A percentile compares a stretch with the other conserved stretches of the same genome.
Evolutionary conservation across 2,113 vertebrate species (phyloP).

Genomic region (Protobothrops flavoviridis): DNA sequence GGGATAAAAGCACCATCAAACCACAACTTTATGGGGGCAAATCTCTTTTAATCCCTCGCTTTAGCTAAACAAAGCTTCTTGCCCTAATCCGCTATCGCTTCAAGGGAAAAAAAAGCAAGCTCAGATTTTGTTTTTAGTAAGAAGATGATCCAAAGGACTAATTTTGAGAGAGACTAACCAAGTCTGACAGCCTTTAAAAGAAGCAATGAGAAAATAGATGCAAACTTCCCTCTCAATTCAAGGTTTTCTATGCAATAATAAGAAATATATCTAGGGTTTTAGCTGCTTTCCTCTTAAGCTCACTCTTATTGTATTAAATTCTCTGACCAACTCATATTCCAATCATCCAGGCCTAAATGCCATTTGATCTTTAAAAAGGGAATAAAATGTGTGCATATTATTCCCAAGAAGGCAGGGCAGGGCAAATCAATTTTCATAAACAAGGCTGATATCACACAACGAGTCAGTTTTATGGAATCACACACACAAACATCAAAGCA

Average conservation of each 20-base stretch:
- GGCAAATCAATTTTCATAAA: conserved; percentile 74
- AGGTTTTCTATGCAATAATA: conserved; percentile 68
- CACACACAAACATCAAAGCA: conserved; percentile 20
- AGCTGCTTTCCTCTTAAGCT: conserved; percentile 69
- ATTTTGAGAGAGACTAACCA: conserved; percentile 93
- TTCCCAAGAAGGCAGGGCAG: conserved; percentile 67
- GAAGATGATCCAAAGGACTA: conserved; percentile 93
- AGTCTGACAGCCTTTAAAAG: conserved; percentile 92
- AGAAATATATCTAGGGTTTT: conserved; percentile 74
- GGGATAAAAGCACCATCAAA: conserved; percentile 98
- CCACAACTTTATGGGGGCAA: conserved; percentile 97
- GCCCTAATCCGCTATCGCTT: conserved; percentile 92
- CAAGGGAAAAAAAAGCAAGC: conserved; percentile 68
- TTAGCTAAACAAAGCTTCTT: conserved; percentile 94
- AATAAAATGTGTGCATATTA: conserved; percentile 70
- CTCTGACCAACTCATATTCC: conserved; percentile 69
- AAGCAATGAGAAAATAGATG: conserved; percentile 74
- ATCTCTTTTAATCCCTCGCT: conserved; percentile 97
- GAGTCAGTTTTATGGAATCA: conserved; percentile 57
- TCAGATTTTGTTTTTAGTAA: conserved; percentile 88
- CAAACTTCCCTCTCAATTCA: conserved; percentile 73
- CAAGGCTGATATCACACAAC: conserved; percentile 68
- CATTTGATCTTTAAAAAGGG: conserved; percentile 72
- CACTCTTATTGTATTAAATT: conserved; percentile 69
- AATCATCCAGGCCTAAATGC: conserved; percentile 64